Conservation (phyloP, 2,888 invertebrate genomes). For the Philopedon plagiatum region DNA sequence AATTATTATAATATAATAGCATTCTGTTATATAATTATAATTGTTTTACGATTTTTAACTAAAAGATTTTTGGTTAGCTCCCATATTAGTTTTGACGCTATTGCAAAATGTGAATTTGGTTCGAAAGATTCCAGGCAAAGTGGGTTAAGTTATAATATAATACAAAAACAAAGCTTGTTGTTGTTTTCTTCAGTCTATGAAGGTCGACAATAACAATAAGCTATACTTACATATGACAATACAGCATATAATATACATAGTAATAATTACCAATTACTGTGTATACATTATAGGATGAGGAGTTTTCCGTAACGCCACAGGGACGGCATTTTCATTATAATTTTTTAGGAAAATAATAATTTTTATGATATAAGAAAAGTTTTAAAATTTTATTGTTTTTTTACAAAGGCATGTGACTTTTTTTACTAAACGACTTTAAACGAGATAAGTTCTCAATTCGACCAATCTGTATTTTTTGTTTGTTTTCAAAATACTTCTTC, state of each 20-base stretch:
- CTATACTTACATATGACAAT: not conserved
- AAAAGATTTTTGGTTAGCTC: not conserved
- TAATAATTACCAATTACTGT: not conserved
- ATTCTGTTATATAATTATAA: not conserved
- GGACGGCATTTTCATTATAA: too few species aligned
- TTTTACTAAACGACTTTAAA: too few species aligned
- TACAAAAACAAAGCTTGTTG: conserved; percentile 3
- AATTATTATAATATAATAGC: not conserved
- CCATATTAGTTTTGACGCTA: not conserved
- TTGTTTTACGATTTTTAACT: not conserved
- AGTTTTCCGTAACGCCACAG: too few species aligned
- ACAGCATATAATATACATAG: not conserved
- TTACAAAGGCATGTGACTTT: too few species aligned
- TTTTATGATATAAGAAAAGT: too few species aligned
- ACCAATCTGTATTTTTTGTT: too few species aligned
- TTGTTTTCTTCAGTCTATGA: not conserved
- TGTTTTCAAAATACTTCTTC: too few species aligned
- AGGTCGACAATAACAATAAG: not conserved
- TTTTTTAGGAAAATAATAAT: too few species aligned
- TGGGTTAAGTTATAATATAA: too few species aligned
- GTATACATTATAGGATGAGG: too few species aligned
- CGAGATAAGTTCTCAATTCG: too few species aligned
- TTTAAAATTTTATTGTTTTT: too few species aligned
- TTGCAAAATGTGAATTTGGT: not conserved
- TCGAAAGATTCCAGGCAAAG: not conserved